Percentiles rank a stretch among this genome's conserved stretches.
phyloP scores from a whole-genome alignment of 2,113 vertebrate species.

The Boulengeromyrus knoepffleri region DNA sequence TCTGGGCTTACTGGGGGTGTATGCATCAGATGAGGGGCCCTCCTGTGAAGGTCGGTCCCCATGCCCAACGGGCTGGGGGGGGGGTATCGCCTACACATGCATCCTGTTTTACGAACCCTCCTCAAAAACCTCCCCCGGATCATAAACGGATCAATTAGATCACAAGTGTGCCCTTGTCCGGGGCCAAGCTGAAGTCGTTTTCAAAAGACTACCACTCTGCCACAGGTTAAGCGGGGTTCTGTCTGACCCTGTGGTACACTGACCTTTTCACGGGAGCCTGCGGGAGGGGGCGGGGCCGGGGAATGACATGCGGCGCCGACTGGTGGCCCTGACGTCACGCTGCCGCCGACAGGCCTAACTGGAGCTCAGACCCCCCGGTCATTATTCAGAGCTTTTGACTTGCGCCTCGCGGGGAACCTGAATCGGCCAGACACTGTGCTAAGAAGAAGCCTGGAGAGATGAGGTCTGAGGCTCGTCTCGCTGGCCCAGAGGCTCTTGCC shows the following conservation, averaged over 20 bases:
- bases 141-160: conserved; percentile 51
- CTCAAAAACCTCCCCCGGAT: conserved; percentile 44
- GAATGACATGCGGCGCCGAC: conserved; percentile 54
- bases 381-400: conserved; percentile 38
- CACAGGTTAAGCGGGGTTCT: conserved; percentile 56
- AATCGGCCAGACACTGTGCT: not conserved
- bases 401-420: conserved; percentile 15
- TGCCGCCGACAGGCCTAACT: conserved; percentile 39
- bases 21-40: not conserved
- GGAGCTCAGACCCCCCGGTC: conserved; percentile 39
- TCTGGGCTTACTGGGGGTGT: not conserved
- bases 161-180: conserved; percentile 58
- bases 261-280: conserved; percentile 60
- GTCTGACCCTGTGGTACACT: conserved; percentile 58
- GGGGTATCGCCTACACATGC: not conserved
- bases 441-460: not conserved
- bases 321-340: conserved; percentile 56
- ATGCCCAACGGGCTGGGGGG: not conserved
- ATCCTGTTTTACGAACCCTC: conserved; percentile 47
- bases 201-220: conserved; percentile 64
- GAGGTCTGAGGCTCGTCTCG: not conserved
- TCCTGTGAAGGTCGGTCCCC: not conserved
- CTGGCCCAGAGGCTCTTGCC: not conserved
- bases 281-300: conserved; percentile 40
- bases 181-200: conserved; percentile 59